phyloP scores from a whole-genome alignment of 2,113 vertebrate species.

The Channa argus region DNA sequence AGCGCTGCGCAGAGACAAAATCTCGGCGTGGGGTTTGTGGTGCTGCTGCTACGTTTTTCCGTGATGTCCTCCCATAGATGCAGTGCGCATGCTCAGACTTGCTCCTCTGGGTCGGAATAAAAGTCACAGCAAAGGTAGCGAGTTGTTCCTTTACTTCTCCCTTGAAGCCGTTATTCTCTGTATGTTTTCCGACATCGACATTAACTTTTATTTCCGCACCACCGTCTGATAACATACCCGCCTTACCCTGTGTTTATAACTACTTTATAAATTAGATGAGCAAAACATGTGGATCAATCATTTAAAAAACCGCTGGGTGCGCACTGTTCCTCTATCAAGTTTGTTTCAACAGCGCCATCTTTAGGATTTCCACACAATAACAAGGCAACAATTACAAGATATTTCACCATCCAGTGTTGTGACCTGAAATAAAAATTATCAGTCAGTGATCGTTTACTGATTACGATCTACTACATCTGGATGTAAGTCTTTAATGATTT shows the following conservation, averaged over 20 bases:
- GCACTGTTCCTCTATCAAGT: neutral
- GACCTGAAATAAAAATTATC: slow-evolving; percentile 10
- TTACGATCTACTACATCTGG: too few relatives aligned
- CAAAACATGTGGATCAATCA: slow-evolving; percentile 48
- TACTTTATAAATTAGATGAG: neutral
- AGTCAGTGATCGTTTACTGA: neutral
- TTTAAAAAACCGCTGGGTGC: slow-evolving; percentile 55
- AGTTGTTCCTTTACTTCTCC: slow-evolving; percentile 18
- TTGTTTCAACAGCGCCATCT: slow-evolving; percentile 58
- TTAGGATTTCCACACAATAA: neutral
- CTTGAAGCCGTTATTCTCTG: too few relatives aligned
- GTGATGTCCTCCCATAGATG: slow-evolving; percentile 81
- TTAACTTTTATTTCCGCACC: accelerated
- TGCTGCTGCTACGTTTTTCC: slow-evolving; percentile 74
- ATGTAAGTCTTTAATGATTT: too few relatives aligned
- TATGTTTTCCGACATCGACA: accelerated
- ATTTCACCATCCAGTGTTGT: slow-evolving; percentile 64
- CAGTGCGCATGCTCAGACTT: slow-evolving; percentile 81
- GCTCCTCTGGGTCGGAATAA: slow-evolving; percentile 56
- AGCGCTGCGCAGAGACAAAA: slow-evolving; percentile 53
- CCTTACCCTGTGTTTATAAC: too few relatives aligned
- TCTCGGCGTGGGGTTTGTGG: slow-evolving; percentile 72
- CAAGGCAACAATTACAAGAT: slow-evolving; percentile 50
- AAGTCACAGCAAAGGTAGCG: slow-evolving; percentile 60
- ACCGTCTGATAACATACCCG: accelerated